Base-by-base conservation (phyloP, 2,888 invertebrate genomes). In the Aphrophora alni region DNA sequence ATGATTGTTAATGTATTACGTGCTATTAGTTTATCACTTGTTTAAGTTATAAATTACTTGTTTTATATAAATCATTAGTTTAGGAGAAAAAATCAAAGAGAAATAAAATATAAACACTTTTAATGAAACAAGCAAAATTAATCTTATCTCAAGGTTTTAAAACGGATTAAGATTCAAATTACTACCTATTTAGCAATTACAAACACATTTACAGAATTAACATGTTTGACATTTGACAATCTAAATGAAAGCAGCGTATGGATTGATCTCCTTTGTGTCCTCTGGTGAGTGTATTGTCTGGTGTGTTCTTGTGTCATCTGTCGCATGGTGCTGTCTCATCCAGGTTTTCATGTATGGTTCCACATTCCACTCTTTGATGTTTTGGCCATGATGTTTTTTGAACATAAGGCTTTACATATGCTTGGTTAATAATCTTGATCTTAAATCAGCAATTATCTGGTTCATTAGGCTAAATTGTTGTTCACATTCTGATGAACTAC, bases 331-430 rank as follows among this genome's bases (percentile, higher is more conserved):
- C 25, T 24, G 21, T 4, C 51, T 76, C 12, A 76, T 25, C 75
- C 75, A 76, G 24, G 25, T 76, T 2, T 76, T 76, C 27, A 17
- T 17, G n/a, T 76, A 78, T 2, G 7, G 51, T 38, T 71, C 59
- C 14, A 73, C 73, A 51, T 73, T 72, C 59, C 70, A 71, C 25
- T 44, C 71, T 44, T 72, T 75, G 0, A 80, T 80, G 17, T 12
- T 14, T 59, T 44, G 59, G 5, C 75, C 59, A 68, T 68, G 68
- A 7, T 68, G 68, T 68, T 68, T 68, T 68, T 5, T 68, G 68
- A 68, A 68, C 68, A 12, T 68, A 21, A 68, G 68, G 68, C 68
- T 68, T 68, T 3, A 68, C 24, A 68, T 10, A 68, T 68, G 68
- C n/a, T 12, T 68, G 68, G 68, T 33, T 68, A 68, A 68, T 3